These are phyloP conservation scores for Agelaius tricolor DNA, from an alignment of 2,113 vertebrate genomes.

Conservation along the genomic window DNA sequence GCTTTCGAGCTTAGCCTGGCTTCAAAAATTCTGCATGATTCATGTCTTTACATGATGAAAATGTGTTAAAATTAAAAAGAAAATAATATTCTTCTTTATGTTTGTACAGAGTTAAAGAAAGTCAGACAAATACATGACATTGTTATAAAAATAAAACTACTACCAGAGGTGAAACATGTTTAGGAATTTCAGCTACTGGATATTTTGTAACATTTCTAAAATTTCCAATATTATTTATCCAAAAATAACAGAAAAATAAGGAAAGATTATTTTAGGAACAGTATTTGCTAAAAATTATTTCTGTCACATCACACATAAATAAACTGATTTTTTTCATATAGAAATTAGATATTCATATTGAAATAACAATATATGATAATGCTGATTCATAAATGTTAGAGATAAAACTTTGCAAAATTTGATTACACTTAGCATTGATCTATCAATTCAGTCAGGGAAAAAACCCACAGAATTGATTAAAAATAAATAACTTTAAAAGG, in stretches of 20 bases:
- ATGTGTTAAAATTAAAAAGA: background rate
- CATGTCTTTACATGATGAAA: background rate
- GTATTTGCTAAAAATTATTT: background rate
- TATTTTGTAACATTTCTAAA: background rate
- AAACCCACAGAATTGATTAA: background rate
- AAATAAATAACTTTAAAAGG: background rate
- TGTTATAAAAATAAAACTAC: background rate
- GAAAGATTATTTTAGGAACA: background rate
- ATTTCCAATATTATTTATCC: background rate
- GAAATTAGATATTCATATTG: background rate
- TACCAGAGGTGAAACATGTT: background rate
- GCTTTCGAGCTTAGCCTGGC: background rate
- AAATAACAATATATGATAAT: background rate
- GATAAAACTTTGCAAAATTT: background rate
- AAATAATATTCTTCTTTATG: background rate
- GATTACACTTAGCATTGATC: background rate
- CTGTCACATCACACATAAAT: background rate
- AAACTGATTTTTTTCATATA: background rate
- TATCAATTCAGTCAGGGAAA: background rate
- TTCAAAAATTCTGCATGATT: background rate
- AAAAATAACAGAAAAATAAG: background rate
- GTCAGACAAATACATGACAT: background rate
- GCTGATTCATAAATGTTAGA: background rate
- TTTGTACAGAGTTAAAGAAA: background rate
- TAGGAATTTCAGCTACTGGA: background rate